Evolutionary conservation across 37 sponge, comb jelly and placozoan species (phyloP).

Genomic region (Bolinopsis microptera): DNA sequence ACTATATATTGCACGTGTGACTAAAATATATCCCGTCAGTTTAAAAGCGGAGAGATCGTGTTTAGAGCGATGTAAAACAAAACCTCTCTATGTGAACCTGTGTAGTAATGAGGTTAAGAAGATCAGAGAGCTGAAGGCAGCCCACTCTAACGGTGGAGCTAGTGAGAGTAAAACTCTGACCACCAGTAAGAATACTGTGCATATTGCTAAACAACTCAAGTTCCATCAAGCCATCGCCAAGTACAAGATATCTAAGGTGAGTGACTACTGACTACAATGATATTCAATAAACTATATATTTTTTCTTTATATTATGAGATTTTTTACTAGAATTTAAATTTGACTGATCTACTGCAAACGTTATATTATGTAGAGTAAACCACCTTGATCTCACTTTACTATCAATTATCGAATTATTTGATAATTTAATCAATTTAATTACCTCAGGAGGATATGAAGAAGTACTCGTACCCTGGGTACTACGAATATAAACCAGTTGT

Average conservation of each 20-base stretch:
- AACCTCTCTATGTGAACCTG: conserved; percentile 17
- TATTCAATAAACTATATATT: too few relatives aligned
- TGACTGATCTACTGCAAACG: too few relatives aligned
- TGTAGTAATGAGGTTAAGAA: conserved; percentile 54
- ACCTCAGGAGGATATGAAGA: background rate
- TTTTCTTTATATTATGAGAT: too few relatives aligned
- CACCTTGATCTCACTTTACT: too few relatives aligned
- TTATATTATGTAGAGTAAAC: too few relatives aligned
- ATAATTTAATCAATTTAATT: too few relatives aligned
- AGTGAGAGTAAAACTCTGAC: background rate
- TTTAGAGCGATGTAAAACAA: conserved; percentile 30
- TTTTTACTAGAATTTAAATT: too few relatives aligned
- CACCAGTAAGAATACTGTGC: background rate
- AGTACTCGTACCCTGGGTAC: conserved; percentile 31
- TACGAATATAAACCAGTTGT: conserved; percentile 46
- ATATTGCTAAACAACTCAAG: background rate
- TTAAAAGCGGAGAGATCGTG: conserved; percentile 38
- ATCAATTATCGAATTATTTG: too few relatives aligned
- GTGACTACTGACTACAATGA: background rate
- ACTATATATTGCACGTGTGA: too few relatives aligned
- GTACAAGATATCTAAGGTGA: background rate
- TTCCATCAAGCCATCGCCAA: conserved; percentile 2
- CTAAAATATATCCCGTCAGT: too few relatives aligned
- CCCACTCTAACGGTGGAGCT: background rate
- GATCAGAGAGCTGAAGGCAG: conserved; percentile 5